Conservation (phyloP, 1,140 invertebrate genomes). For the Bactericera cockerelli region DNA sequence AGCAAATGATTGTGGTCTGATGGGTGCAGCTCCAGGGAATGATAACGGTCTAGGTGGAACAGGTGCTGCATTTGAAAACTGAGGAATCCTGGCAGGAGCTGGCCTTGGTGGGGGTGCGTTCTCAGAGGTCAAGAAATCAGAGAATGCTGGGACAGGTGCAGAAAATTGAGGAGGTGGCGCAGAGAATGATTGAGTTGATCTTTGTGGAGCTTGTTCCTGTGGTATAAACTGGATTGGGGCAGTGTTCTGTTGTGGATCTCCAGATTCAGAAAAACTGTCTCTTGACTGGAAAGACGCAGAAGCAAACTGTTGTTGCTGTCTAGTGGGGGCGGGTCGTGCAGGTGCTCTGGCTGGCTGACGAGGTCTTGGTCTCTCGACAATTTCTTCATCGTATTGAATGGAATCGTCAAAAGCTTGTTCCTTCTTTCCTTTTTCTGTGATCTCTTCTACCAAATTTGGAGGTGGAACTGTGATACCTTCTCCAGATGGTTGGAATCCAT, state of each 20-base stretch:
- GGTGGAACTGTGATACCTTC: constrained; percentile 70
- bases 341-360: not conserved
- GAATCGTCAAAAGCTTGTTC: not conserved
- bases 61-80: constrained; percentile 16
- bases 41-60: constrained; percentile 2
- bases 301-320: constrained; percentile 31
- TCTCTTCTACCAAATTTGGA: constrained; percentile 56
- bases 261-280: not conserved
- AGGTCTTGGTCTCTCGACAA: not conserved
- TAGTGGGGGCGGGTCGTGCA: not conserved
- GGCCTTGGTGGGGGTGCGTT: constrained; percentile 19
- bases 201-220: not conserved
- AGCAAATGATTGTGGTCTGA: not conserved
- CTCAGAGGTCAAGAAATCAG: constrained; percentile 6
- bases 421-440: constrained; percentile 18
- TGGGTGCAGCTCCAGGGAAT: not conserved
- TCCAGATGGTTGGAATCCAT: constrained; percentile 70
- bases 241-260: not conserved
- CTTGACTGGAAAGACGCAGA: constrained; percentile 23
- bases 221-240: not conserved
- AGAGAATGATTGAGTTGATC: constrained; percentile 7
- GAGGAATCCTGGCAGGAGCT: constrained; percentile 16
- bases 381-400: not conserved
- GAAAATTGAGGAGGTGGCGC: not conserved
- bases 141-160: constrained; percentile 17